Evolutionary conservation across 2,888 invertebrate genomes (phyloP), one percentile per base, ranked within the genome.

Genomic region (Eupithecia insigniata): DNA sequence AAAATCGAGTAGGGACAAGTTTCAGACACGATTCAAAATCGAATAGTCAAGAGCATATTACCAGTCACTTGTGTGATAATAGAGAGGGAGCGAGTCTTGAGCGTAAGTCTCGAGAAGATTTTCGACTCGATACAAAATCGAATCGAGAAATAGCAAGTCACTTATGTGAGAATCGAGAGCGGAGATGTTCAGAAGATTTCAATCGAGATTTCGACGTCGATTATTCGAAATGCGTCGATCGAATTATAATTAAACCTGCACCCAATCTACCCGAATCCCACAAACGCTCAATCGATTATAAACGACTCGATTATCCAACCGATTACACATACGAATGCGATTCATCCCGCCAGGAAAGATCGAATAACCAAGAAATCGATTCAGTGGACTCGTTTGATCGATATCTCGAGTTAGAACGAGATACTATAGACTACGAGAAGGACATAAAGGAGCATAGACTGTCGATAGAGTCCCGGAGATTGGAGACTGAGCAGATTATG

Each of bases 401-500:
- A 61, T 78, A 76, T 30, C 1, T 80, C 0, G 84, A 82, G 5
- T 74, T 78, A 12, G 83, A 84, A 66, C 77, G 75, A 60, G 80
- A 82, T 16, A 73, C 76, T 0, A 69, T 80, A 28, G 80, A 82
- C 5, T 79, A 78, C 36, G 80, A 78, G 36, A 78, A 75, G 51
- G 75, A 80, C n/a, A 72, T 81, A 75, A 75, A 73, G 46, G 76
- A 82, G 16, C 82, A 83, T 62, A 79, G 82, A 58, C 16, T 79
- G 4, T 72, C 70, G 0, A 8, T 83, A 0, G 86, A 87, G 32
- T 82, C 73, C 69, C 79, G 79, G 43, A 78, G 84, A 30, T 34
- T 83, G 8, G 85, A 89, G 34, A 84, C 84, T 12, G 87, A 91
- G 28, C 80, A 85, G 62, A 73, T 88, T 26, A 83, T 92, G 73